Percentiles rank a stretch among this genome's conserved stretches.
Conservation (phyloP, 2,888 invertebrate genomes). For the Calliphora vomitoria region DNA sequence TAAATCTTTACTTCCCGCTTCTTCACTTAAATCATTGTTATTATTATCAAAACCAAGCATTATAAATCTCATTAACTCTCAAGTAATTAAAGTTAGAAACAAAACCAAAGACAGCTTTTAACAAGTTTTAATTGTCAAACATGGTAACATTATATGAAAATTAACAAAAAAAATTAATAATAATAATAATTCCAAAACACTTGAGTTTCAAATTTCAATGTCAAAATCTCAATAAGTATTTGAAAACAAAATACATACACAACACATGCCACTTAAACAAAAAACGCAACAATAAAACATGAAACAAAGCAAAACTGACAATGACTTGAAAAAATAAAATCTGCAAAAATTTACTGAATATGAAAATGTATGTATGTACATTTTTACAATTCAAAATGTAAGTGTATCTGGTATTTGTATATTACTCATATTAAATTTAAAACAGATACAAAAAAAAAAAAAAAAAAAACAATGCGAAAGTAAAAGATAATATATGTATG, state of each 20-base stretch:
- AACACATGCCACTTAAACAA: background rate
- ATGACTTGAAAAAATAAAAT: background rate
- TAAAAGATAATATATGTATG: background rate
- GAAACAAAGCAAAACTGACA: constrained; percentile 6
- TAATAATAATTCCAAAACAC: constrained; percentile 5
- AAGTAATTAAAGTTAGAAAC: constrained; percentile 12
- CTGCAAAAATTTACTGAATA: background rate
- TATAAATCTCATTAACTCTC: constrained; percentile 22
- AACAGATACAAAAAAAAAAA: background rate
- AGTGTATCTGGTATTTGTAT: background rate
- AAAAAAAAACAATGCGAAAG: background rate
- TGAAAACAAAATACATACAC: background rate
- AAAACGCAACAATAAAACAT: constrained; percentile 5
- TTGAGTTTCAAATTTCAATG: constrained; percentile 61
- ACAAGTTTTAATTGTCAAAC: constrained; percentile 31
- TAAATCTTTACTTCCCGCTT: background rate
- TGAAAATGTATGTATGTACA: too few relatives aligned
- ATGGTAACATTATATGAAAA: constrained; percentile 21
- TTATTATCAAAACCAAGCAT: background rate
- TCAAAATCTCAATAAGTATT: constrained; percentile 19
- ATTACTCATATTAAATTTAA: background rate
- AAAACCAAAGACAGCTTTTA: background rate
- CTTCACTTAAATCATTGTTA: background rate
- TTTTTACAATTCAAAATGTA: too few relatives aligned
- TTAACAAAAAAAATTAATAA: constrained; percentile 3